A percentile compares a stretch with the other conserved stretches of the same genome.
Conservation (phyloP, 2,888 invertebrate species). For the Ennomos fuscantarius region DNA sequence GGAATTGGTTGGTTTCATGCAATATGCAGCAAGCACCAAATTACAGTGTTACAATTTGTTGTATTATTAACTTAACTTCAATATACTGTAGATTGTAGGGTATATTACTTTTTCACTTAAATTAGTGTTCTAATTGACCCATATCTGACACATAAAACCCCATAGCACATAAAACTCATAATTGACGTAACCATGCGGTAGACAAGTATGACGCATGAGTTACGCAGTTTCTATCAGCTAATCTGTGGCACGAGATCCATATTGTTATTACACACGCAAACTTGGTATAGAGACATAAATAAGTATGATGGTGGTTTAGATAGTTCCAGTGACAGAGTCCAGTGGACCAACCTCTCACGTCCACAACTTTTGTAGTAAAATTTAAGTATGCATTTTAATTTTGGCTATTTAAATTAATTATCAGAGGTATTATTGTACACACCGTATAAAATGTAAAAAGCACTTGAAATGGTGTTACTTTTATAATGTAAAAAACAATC, state of each 20-base stretch:
- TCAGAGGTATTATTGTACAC: no score
- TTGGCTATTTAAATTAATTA: no score
- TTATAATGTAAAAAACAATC: neutral
- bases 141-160: constrained; percentile 36
- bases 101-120: constrained; percentile 17
- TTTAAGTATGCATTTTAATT: no score
- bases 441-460: no score
- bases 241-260: constrained; percentile 44
- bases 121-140: constrained; percentile 36
- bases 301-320: constrained; percentile 24
- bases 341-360: constrained; percentile 1
- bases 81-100: no score
- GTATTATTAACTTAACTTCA: neutral
- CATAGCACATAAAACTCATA: constrained; percentile 41
- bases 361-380: no score
- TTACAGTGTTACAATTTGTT: neutral
- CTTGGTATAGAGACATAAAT: constrained; percentile 78
- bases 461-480: no score
- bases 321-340: constrained; percentile 23
- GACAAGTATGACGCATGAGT: constrained; percentile 59
- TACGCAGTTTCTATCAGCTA: constrained; percentile 43
- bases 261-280: constrained; percentile 72
- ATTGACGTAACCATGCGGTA: constrained; percentile 48
- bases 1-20: no score
- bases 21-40: no score